Evolutionary conservation across 1,140 invertebrate species (phyloP).

Genomic region (Tetramorium alpestre): DNA sequence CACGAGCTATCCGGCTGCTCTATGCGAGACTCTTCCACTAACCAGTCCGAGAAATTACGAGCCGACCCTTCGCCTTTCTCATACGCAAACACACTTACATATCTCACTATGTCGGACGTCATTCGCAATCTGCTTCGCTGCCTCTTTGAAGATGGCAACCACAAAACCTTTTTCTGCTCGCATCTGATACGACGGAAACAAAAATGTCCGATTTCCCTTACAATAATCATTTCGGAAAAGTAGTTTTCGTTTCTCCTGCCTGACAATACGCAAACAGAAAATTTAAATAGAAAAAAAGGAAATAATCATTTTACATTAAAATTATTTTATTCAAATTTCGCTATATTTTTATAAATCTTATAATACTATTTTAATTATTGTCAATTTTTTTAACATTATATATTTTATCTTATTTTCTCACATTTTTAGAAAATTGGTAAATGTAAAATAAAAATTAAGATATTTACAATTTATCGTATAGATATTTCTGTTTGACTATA

Average conservation of each 20-base stretch:
- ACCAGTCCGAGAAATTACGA: slow-evolving; percentile 70
- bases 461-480: background rate
- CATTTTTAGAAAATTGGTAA: background rate
- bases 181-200: slow-evolving; percentile 24
- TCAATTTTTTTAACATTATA: background rate
- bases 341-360: background rate
- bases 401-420: background rate
- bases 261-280: background rate
- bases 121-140: slow-evolving; percentile 65
- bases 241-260: background rate
- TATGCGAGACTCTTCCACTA: slow-evolving; percentile 65
- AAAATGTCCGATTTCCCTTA: slow-evolving; percentile 3
- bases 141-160: slow-evolving; percentile 39
- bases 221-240: background rate
- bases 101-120: slow-evolving; percentile 63
- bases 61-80: slow-evolving; percentile 58
- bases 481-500: background rate
- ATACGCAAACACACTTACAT: slow-evolving; percentile 68
- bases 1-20: slow-evolving; percentile 59
- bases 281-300: background rate
- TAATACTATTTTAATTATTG: background rate
- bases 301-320: background rate
- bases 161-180: slow-evolving; percentile 62
- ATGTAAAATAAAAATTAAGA: background rate
- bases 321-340: background rate